Evolutionary conservation across 2,888 invertebrate species (phyloP).

Genomic region (Drosophila flavopinicola): DNA sequence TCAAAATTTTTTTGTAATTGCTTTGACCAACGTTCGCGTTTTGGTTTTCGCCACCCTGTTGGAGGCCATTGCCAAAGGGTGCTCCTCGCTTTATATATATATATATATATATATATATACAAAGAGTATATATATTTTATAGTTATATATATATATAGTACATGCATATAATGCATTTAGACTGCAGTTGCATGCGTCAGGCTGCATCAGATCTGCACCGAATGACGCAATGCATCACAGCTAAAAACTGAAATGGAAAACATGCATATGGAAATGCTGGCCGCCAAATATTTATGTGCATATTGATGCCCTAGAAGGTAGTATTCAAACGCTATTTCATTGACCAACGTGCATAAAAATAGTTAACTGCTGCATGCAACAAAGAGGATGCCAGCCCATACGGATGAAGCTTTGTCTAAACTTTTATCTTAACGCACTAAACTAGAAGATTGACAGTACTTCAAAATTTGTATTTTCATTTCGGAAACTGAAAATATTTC

Average conservation of each 20-base stretch:
- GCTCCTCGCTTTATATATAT: slow-evolving; percentile 19
- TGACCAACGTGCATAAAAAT: slow-evolving; percentile 13
- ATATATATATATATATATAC: slow-evolving; percentile 12
- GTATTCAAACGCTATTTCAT: slow-evolving; percentile 13
- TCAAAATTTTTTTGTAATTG: slow-evolving; percentile 64
- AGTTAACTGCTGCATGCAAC: not conserved
- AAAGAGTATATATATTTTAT: slow-evolving; percentile 32
- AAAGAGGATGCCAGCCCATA: not conserved
- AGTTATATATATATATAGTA: slow-evolving; percentile 24
- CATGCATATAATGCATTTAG: slow-evolving; percentile 69
- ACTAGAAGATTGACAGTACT: no score
- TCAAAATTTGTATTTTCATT: no score
- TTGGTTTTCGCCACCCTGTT: slow-evolving; percentile 11
- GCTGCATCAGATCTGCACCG: slow-evolving; percentile 32
- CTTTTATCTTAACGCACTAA: no score
- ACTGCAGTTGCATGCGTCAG: slow-evolving; percentile 44
- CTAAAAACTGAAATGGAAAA: slow-evolving; percentile 30
- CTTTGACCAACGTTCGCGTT: slow-evolving; percentile 65
- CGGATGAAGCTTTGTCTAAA: not conserved
- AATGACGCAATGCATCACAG: slow-evolving; percentile 38
- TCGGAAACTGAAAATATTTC: no score
- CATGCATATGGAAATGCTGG: slow-evolving; percentile 48
- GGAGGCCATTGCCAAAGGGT: slow-evolving; percentile 18
- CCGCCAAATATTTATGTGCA: slow-evolving; percentile 43
- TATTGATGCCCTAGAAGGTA: slow-evolving; percentile 33